Evolutionary conservation across 2,797 vertebrate species (phyloP).

Genomic region (Intellagama lesueurii): DNA sequence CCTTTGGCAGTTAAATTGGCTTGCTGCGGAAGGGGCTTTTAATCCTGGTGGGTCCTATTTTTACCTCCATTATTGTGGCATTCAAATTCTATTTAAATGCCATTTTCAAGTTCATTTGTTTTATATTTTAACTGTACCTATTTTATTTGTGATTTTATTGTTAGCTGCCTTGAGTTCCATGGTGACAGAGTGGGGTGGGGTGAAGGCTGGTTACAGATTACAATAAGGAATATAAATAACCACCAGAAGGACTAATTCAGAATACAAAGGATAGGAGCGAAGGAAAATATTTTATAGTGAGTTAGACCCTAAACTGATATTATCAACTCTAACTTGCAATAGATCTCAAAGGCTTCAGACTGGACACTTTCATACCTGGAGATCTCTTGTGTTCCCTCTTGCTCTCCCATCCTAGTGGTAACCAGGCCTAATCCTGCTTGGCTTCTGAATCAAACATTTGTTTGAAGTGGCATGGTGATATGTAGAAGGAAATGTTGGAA

Average conservation of each 20-base stretch:
- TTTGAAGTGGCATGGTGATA: not conserved
- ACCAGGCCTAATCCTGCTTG: too few species aligned
- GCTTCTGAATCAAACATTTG: too few species aligned
- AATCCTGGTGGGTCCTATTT: not conserved
- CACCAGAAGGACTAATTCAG: not conserved
- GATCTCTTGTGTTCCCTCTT: too few species aligned
- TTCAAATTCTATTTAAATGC: not conserved
- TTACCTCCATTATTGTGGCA: not conserved
- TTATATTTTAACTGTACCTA: not conserved
- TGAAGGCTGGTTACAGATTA: not conserved
- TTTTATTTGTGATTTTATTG: not conserved
- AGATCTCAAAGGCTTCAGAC: too few species aligned
- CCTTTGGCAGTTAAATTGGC: not conserved
- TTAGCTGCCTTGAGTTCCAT: not conserved
- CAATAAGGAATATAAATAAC: not conserved
- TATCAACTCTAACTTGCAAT: too few species aligned
- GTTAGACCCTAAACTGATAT: too few species aligned
- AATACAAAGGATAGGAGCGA: too few species aligned
- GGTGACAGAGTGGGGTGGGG: too few species aligned
- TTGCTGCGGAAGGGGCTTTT: not conserved
- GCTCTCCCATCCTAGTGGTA: too few species aligned
- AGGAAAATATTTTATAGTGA: too few species aligned
- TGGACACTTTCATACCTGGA: too few species aligned
- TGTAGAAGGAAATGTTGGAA: not conserved
- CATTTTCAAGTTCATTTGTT: too few species aligned